These are phyloP conservation scores for Myrmecophaga tridactyla DNA, from an alignment of 2,113 vertebrate species.

Conservation along the genomic window DNA sequence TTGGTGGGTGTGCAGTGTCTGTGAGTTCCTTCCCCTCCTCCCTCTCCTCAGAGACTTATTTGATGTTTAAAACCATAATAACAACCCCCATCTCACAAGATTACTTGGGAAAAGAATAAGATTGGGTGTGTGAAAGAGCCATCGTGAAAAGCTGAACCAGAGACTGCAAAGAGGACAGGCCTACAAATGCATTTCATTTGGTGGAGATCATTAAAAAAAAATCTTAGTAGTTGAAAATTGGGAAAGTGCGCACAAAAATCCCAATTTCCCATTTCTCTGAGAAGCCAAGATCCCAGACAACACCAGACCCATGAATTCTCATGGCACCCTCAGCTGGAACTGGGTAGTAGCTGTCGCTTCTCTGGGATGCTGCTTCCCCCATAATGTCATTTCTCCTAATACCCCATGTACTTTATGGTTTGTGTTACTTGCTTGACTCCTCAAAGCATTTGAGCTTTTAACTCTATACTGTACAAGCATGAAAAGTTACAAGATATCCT, in stretches of 20 bases:
- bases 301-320: neutral
- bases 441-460: slow-evolving; percentile 6
- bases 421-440: neutral
- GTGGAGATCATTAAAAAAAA: neutral
- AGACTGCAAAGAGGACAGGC: neutral
- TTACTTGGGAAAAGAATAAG: neutral
- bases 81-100: neutral
- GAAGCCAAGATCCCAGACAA: neutral
- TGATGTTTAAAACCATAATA: slow-evolving; percentile 29
- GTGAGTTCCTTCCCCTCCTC: neutral
- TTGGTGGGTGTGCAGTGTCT: neutral
- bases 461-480: neutral
- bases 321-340: neutral
- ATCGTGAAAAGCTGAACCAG: neutral
- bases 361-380: neutral
- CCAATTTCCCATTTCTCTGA: slow-evolving; percentile 31
- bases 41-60: neutral
- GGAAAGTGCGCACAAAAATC: neutral
- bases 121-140: neutral
- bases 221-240: slow-evolving; percentile 42
- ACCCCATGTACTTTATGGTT: neutral
- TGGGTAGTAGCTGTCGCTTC: neutral
- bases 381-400: neutral
- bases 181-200: neutral
- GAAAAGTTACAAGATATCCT: neutral